A percentile compares a stretch with the other conserved stretches of the same genome.
Evolutionary conservation across 2,797 vertebrate species (phyloP).

Genomic region (Cygnus olor): DNA sequence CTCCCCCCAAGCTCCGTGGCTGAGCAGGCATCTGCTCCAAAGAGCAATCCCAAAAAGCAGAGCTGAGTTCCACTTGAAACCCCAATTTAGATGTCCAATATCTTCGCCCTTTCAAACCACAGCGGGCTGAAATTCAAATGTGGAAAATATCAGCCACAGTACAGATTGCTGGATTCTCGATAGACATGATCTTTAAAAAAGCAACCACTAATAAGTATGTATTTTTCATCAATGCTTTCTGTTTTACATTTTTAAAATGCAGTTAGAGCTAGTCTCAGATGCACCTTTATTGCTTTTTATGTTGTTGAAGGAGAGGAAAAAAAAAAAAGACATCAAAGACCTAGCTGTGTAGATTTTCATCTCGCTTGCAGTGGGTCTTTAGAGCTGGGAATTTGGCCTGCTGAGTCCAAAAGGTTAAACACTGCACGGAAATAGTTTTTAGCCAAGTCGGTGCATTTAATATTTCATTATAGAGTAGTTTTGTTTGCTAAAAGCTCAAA

Average conservation of each 20-base stretch:
- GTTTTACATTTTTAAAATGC: conserved; percentile 12
- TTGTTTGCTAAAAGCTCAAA: not conserved
- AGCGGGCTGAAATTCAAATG: conserved; percentile 59
- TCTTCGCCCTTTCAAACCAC: conserved; percentile 49
- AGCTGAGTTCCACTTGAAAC: conserved; percentile 39
- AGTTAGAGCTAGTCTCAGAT: conserved; percentile 22
- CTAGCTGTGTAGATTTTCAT: not conserved
- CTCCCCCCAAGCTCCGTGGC: conserved; percentile 42
- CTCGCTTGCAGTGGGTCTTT: not conserved
- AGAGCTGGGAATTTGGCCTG: not conserved
- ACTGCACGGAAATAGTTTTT: conserved; percentile 35
- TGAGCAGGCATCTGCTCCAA: conserved; percentile 40
- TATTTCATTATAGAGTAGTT: not conserved
- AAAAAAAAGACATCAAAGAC: conserved; percentile 32
- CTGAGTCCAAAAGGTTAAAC: conserved; percentile 52
- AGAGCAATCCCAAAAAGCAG: conserved; percentile 33
- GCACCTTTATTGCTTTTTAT: conserved; percentile 22
- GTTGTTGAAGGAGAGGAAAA: conserved; percentile 52
- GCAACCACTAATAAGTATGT: not conserved
- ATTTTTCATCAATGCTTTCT: conserved; percentile 36
- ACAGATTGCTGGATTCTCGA: conserved; percentile 23
- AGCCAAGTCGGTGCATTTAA: not conserved
- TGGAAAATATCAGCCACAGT: conserved; percentile 65
- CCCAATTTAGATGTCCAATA: conserved; percentile 12
- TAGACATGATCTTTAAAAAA: conserved; percentile 43